Evolutionary conservation across 2,888 invertebrate genomes (phyloP).

Genomic region (Trimorus sp.): DNA sequence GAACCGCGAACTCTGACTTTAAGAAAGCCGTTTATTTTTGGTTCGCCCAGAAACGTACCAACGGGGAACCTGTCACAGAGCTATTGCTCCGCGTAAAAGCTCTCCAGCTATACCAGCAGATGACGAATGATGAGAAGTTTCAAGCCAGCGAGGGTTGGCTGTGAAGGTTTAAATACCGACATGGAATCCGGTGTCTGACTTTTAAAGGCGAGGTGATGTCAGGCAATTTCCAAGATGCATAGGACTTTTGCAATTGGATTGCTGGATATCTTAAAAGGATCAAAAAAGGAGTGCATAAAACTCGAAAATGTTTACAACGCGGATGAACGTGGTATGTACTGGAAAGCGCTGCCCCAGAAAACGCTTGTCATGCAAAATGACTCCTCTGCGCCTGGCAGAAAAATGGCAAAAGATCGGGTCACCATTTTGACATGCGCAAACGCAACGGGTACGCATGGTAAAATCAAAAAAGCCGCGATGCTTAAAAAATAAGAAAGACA

Average conservation of each 20-base stretch:
- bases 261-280: background rate
- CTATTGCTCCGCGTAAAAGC: constrained; percentile 11
- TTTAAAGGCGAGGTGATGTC: constrained; percentile 11
- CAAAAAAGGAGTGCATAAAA: background rate
- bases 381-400: constrained; percentile 59
- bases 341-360: constrained; percentile 67
- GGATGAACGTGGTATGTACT: constrained; percentile 41
- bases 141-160: constrained; percentile 22
- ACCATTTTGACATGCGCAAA: constrained; percentile 71
- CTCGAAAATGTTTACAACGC: constrained; percentile 67
- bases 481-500: constrained; percentile 65
- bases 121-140: background rate
- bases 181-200: constrained; percentile 6
- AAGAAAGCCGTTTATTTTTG: constrained; percentile 21
- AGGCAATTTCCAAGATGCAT: constrained; percentile 3
- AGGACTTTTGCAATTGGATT: constrained; percentile 8
- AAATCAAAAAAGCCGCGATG: constrained; percentile 70
- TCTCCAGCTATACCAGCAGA: background rate
- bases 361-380: constrained; percentile 58
- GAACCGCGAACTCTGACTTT: background rate
- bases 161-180: constrained; percentile 3
- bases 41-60: constrained; percentile 12
- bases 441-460: constrained; percentile 70
- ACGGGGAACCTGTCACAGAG: constrained; percentile 19
- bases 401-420: constrained; percentile 66